phyloP scores from a whole-genome alignment of 2,888 invertebrate species.

The Diarsia dahlii region DNA sequence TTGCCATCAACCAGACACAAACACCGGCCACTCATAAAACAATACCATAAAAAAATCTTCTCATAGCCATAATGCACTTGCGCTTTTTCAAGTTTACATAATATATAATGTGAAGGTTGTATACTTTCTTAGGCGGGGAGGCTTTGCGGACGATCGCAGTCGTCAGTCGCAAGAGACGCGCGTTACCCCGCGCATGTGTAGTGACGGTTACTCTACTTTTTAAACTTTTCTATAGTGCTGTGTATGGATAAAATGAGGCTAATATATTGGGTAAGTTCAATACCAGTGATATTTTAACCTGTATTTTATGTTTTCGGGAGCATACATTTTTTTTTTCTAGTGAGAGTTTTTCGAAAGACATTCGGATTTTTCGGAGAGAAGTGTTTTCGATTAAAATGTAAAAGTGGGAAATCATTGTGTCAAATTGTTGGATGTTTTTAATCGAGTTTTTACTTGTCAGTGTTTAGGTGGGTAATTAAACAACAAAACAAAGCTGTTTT shows the following conservation, averaged over 20 bases:
- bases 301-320: background rate
- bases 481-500: background rate
- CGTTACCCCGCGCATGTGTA: constrained; percentile 87
- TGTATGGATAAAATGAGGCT: constrained; percentile 89
- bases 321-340: constrained; percentile 15
- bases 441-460: constrained; percentile 18
- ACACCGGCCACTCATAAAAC: constrained; percentile 22
- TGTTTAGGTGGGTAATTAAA: background rate
- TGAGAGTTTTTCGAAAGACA: constrained; percentile 13
- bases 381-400: constrained; percentile 36
- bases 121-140: constrained; percentile 86
- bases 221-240: constrained; percentile 82
- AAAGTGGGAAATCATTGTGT: constrained; percentile 49
- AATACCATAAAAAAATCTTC: constrained; percentile 63
- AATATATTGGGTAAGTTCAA: constrained; percentile 86
- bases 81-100: constrained; percentile 85
- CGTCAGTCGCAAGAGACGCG: constrained; percentile 84
- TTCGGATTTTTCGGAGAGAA: constrained; percentile 17
- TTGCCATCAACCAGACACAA: background rate
- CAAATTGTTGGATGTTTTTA: constrained; percentile 13
- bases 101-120: constrained; percentile 87
- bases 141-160: constrained; percentile 74
- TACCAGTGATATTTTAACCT: constrained; percentile 29
- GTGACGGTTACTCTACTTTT: constrained; percentile 74
- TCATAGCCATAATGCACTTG: constrained; percentile 81